Evolutionary conservation across 2,888 invertebrate genomes (phyloP), one percentile per base, ranked within the genome.

Genomic region (Meteorus colon): DNA sequence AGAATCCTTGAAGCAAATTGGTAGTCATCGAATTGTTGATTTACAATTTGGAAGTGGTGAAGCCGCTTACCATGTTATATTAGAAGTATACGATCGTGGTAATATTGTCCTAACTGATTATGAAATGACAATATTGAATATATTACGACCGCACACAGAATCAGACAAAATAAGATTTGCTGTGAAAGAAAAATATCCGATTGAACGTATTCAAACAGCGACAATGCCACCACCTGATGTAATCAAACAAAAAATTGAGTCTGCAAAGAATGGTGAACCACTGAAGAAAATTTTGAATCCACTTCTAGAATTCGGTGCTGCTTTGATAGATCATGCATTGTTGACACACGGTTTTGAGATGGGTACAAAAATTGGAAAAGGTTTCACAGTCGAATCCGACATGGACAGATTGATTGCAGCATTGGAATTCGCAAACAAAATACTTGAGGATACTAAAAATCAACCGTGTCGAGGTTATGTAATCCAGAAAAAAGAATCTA

Each of bases 1-100:
- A 2, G 98, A 98, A 90, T 93, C 92, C 67, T 91, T 98, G 0
- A 91, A 90, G 2, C 98, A 99, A 90, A 89, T 99, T 0, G 99
- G 99, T 1, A 93, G 95, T 5, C 99, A 99, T 90, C 93, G 99
- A 87, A 95, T 99, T 67, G 93, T 99, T 16, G 96, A 98, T 90
- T 90, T 99, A 68, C 97, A 98, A 90, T 99, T 99, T 91, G 99
- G 99, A 14, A 94, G 93, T 4, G 95, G 95, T 0, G 97, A 98
- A 87, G 97, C 96, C 0, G 96, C 98, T 0, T 98, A 98, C 90
- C 99, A 99, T 89, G 92, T 99, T 0, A 96, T 99, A 82, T 88
- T 99, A 73, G 99, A 99, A 89, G 89, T 99, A 29, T 99, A 98
- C 86, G 99, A 99, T 90, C 91, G 96, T 83, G 98, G 99, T 73